phyloP scores from a whole-genome alignment of 2,113 vertebrate species.

The Alectura lathami region DNA sequence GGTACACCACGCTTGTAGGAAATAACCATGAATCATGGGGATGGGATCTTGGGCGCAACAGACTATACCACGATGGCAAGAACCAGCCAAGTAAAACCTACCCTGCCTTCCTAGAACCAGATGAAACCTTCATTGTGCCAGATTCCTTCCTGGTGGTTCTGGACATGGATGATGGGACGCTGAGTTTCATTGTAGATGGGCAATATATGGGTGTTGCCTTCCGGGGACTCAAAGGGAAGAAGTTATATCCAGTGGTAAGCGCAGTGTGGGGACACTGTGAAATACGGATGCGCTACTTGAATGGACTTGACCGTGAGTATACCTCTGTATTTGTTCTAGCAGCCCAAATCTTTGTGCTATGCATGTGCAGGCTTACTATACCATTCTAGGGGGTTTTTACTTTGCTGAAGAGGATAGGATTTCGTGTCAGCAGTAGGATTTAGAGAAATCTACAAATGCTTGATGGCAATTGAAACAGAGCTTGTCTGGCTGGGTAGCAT shows the following conservation, averaged over 20 bases:
- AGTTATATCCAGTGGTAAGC: slow-evolving; percentile 95
- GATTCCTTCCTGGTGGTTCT: slow-evolving; percentile 96
- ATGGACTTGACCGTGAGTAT: slow-evolving; percentile 99
- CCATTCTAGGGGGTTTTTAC: accelerated
- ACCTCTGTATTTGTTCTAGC: not conserved
- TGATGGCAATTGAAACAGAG: accelerated
- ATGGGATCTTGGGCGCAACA: slow-evolving; percentile 97
- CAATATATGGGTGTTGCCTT: slow-evolving; percentile 98
- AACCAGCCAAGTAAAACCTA: slow-evolving; percentile 94
- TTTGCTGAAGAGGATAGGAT: accelerated
- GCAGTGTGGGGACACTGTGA: slow-evolving; percentile 99
- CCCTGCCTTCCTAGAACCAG: slow-evolving; percentile 90
- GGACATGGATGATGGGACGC: slow-evolving; percentile 97
- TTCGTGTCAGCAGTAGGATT: not conserved
- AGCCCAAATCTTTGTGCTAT: not conserved
- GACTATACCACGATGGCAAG: slow-evolving; percentile 96
- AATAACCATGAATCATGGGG: slow-evolving; percentile 97
- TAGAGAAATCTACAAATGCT: not conserved
- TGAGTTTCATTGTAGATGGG: slow-evolving; percentile 97
- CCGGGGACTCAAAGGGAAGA: slow-evolving; percentile 94
- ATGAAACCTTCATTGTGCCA: slow-evolving; percentile 95
- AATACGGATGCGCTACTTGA: slow-evolving; percentile 97
- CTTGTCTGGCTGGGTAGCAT: accelerated
- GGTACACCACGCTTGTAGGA: slow-evolving; percentile 93
- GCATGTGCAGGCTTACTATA: no score